A percentile compares a stretch with the other conserved stretches of the same genome.
Evolutionary conservation across 1,140 invertebrate genomes (phyloP).

Genomic region (Aphelinus atriplicis): DNA sequence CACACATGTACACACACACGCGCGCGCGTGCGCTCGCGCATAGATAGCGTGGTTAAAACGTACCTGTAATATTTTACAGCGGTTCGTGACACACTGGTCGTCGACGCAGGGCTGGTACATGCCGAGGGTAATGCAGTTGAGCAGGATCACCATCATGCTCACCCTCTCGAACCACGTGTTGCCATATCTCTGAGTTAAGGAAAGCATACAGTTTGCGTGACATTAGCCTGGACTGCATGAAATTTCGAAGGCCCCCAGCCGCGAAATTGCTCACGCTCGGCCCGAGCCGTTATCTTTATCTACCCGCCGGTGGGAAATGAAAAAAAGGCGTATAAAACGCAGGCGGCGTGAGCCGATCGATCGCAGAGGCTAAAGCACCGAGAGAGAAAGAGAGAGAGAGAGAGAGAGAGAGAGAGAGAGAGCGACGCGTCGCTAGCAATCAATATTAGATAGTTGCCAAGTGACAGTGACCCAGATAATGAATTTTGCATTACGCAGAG

Average conservation of each 20-base stretch:
- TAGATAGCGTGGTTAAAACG: no score
- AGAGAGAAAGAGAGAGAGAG: no score
- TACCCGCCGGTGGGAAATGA: background rate
- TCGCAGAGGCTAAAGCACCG: background rate
- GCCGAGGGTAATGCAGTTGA: conserved; percentile 98
- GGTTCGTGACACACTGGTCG: conserved; percentile 88
- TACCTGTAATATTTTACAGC: conserved; percentile 94
- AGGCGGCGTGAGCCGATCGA: background rate
- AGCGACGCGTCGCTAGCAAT: background rate
- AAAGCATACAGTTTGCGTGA: conserved; percentile 54
- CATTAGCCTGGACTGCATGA: no score
- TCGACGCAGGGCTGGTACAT: conserved; percentile 99
- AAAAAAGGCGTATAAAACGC: conserved; percentile 1
- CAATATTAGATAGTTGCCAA: conserved; percentile 33
- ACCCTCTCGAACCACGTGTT: conserved; percentile 98
- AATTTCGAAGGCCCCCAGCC: no score
- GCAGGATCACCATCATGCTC: conserved; percentile 97
- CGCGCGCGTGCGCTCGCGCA: no score
- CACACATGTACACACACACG: no score
- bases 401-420: background rate
- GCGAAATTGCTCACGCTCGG: background rate
- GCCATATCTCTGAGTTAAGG: conserved; percentile 72
- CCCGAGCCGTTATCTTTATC: background rate
- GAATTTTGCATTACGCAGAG: conserved; percentile 26
- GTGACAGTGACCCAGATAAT: conserved; percentile 36